These are phyloP conservation scores for Parochlus steinenii DNA, from an alignment of 2,888 invertebrate species.

Conservation along the genomic window DNA sequence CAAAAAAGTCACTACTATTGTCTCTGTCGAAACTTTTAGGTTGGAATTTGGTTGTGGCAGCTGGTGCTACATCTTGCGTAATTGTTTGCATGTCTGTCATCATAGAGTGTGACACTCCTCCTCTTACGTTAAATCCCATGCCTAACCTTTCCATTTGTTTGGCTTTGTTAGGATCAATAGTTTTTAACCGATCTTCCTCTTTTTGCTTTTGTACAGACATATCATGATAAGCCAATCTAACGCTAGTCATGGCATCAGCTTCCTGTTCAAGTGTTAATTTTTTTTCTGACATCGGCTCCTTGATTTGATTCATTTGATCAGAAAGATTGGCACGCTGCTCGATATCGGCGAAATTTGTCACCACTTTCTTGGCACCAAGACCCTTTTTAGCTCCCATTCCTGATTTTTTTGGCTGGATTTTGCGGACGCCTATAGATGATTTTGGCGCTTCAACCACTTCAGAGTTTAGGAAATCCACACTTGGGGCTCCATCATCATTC, in stretches of 20 bases:
- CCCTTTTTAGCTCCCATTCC: slow-evolving; percentile 74
- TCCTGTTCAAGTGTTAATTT: slow-evolving; percentile 41
- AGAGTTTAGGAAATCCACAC: slow-evolving; percentile 26
- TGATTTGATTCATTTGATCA: slow-evolving; percentile 67
- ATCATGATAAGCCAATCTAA: slow-evolving; percentile 64
- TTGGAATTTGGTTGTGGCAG: slow-evolving; percentile 29
- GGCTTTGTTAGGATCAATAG: slow-evolving; percentile 65
- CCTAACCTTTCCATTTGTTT: slow-evolving; percentile 84
- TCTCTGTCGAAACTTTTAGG: slow-evolving; percentile 27
- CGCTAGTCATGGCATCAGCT: slow-evolving; percentile 47
- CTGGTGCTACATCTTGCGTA: slow-evolving; percentile 56
- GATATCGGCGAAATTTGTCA: slow-evolving; percentile 86
- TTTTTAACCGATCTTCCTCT: slow-evolving; percentile 53
- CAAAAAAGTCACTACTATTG: slow-evolving; percentile 16
- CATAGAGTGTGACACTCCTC: slow-evolving; percentile 70
- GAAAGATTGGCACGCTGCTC: slow-evolving; percentile 78
- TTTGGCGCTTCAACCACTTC: slow-evolving; percentile 33
- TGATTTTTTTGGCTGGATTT: slow-evolving; percentile 48
- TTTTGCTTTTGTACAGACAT: slow-evolving; percentile 48
- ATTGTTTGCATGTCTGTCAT: slow-evolving; percentile 80
- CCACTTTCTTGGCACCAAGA: slow-evolving; percentile 87
- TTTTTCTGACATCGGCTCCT: slow-evolving; percentile 27
- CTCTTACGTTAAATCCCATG: slow-evolving; percentile 54
- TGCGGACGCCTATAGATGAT: slow-evolving; percentile 54
- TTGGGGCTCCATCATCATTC: slow-evolving; percentile 21